Evolutionary conservation across 2,797 vertebrate species (phyloP), one percentile per base, ranked within the genome.

Genomic region (Danio jaintianensis): DNA sequence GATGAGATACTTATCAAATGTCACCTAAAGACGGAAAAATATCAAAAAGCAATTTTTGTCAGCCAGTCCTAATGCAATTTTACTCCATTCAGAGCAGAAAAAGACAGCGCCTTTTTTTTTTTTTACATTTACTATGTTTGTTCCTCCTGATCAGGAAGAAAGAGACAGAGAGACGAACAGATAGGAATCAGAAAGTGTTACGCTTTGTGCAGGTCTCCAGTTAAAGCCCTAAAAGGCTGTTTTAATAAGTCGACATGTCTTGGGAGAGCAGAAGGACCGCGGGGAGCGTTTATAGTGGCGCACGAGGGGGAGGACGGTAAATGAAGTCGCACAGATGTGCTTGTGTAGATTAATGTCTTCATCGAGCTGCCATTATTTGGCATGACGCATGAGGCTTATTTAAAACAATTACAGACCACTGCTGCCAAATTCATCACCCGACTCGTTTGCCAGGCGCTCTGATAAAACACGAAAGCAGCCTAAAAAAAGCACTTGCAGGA

Each of bases 301-400:
- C 18, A 4, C 50, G n/a, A 74, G 55, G 64, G 78, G 78, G 73
- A 52, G 68, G 58, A 89, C 85, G 75, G 71, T 89, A 89, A 91
- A 92, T 91, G 80, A 92, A 90, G 91, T 93, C 88, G 84, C 86
- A 82, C 93, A 92, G 90, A 93, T 93, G 93, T 91, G 90, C 89
- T 87, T 87, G 86, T 93, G 90, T 87, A 92, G 94, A 93, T 93
- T 91, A 90, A 93, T 92, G 90, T 91, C 86, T 82, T 83, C 62
- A 86, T 88, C 91, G 90, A 87, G 59, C 72, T 88, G 89, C 89
- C 91, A 90, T 93, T 93, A 92, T 89, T 88, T 87, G 87, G 84
- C 82, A 77, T 86, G 90, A 92, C 87, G 87, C 90, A 88, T 86
- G 90, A 89, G 89, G 90, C 88, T 91, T 91, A 92, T 93, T 92